Conservation (phyloP, 2,888 invertebrate genomes). For the Adelphocoris suturalis region DNA sequence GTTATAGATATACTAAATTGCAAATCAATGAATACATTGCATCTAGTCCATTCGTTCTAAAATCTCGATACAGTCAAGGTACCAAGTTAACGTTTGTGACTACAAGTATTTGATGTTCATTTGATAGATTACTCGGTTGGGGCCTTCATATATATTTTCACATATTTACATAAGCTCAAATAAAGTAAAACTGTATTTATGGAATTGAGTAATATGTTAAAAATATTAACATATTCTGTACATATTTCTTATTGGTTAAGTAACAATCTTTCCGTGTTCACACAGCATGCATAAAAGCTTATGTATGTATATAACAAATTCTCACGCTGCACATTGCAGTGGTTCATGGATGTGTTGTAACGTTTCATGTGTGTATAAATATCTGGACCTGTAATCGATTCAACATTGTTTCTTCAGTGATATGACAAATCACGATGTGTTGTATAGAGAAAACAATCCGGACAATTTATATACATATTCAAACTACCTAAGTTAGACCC, state of each 20-base stretch:
- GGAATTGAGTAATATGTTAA: slow-evolving; percentile 58
- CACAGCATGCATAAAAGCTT: slow-evolving; percentile 14
- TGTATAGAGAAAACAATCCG: background rate
- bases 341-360: slow-evolving; percentile 12
- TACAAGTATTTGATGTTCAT: slow-evolving; percentile 1
- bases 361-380: slow-evolving; percentile 31
- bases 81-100: slow-evolving; percentile 14
- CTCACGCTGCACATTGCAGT: background rate
- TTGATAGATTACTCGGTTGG: background rate
- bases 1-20: too few species aligned
- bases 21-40: slow-evolving; percentile 14
- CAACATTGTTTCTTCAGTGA: background rate
- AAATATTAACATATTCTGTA: slow-evolving; percentile 40
- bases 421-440: background rate
- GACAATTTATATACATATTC: background rate
- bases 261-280: background rate
- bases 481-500: background rate
- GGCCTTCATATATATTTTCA: slow-evolving; percentile 53
- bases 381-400: background rate
- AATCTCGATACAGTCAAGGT: background rate
- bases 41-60: slow-evolving; percentile 43
- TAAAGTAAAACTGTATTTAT: slow-evolving; percentile 52
- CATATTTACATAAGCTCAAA: slow-evolving; percentile 52
- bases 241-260: slow-evolving; percentile 19
- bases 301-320: background rate